These are phyloP conservation scores for Pseudanteris insignis DNA, from an alignment of 2,888 invertebrate genomes.

Conservation along the genomic window DNA sequence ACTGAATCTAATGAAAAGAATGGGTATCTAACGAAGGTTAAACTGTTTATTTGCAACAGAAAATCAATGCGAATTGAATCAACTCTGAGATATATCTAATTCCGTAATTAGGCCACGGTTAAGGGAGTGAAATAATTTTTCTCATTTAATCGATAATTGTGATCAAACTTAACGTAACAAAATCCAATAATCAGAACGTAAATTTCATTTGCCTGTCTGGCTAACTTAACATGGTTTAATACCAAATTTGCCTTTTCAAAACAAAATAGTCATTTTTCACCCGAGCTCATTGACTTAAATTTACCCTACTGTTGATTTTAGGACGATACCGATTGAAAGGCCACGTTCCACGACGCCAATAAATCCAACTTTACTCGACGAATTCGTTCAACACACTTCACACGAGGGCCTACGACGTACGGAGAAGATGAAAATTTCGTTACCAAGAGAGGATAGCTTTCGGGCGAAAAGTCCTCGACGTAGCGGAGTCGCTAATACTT, in stretches of 20 bases:
- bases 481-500: constrained; percentile 66
- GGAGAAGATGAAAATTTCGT: constrained; percentile 76
- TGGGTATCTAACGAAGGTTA: too few relatives aligned
- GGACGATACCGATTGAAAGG: constrained; percentile 78
- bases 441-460: constrained; percentile 71
- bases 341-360: constrained; percentile 80
- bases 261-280: too few relatives aligned
- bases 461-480: constrained; percentile 66
- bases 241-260: too few relatives aligned
- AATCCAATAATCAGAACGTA: too few relatives aligned
- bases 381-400: constrained; percentile 70
- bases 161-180: too few relatives aligned
- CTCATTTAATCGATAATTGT: too few relatives aligned
- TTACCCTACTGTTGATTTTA: too few relatives aligned
- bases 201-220: too few relatives aligned
- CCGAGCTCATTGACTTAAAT: too few relatives aligned
- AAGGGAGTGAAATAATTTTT: constrained; percentile 5
- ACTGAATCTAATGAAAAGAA: too few relatives aligned
- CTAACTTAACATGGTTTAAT: too few relatives aligned
- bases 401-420: constrained; percentile 65
- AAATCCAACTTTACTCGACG: constrained; percentile 76
- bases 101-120: constrained; percentile 18
- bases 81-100: constrained; percentile 3
- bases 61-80: constrained; percentile 14
- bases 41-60: too few relatives aligned